These are phyloP conservation scores for Ganaspis brasiliensis DNA, from an alignment of 2,888 invertebrate genomes.

Conservation along the genomic window DNA sequence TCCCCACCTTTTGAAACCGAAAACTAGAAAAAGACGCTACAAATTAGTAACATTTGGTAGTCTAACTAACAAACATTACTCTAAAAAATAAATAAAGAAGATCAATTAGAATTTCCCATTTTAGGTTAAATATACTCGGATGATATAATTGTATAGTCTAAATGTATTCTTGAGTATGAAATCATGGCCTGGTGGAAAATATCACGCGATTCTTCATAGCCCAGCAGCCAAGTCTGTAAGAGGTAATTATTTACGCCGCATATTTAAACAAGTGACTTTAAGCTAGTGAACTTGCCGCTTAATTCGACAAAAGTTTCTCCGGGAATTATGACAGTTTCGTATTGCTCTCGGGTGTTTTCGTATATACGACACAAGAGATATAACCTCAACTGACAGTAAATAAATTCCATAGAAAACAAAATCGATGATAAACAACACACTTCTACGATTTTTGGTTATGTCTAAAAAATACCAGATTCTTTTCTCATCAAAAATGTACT, in stretches of 20 bases:
- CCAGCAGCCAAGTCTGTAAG: constrained; percentile 6
- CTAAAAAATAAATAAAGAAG: too few relatives aligned
- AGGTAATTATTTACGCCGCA: constrained; percentile 36
- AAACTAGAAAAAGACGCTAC: too few relatives aligned
- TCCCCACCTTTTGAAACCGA: too few relatives aligned
- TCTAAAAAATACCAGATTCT: too few relatives aligned
- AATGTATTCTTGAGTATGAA: constrained; percentile 16
- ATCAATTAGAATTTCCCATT: not conserved
- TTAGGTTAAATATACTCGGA: constrained; percentile 3
- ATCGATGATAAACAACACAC: not conserved
- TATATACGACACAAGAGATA: not conserved
- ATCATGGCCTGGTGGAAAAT: constrained; percentile 30
- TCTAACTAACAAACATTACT: too few relatives aligned
- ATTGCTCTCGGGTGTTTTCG: constrained; percentile 11
- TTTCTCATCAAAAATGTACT: too few relatives aligned
- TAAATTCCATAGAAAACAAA: not conserved
- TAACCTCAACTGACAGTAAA: constrained; percentile 1
- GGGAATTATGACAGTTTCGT: constrained; percentile 27
- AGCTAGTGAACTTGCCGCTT: constrained; percentile 19
- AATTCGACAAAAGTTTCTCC: constrained; percentile 21
- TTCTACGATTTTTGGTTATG: too few relatives aligned
- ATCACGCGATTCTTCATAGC: constrained; percentile 7
- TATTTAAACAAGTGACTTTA: constrained; percentile 30
- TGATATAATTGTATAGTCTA: not conserved
- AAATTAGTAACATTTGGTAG: too few relatives aligned